These are phyloP conservation scores for Spongilla lacustris DNA, from an alignment of 37 sponge, comb jelly and placozoan species.

Conservation along the genomic window DNA sequence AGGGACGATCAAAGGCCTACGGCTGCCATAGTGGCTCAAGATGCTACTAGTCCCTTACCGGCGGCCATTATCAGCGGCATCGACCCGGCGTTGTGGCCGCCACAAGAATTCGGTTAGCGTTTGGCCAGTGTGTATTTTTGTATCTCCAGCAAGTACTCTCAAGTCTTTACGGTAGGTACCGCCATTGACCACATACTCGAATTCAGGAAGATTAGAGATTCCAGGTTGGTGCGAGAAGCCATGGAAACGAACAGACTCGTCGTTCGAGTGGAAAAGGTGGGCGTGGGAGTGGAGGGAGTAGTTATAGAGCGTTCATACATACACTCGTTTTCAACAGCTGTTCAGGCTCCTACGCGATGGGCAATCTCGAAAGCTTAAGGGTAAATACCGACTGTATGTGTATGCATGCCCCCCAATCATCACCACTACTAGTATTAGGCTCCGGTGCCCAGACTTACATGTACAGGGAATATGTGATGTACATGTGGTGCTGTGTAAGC, in stretches of 20 bases:
- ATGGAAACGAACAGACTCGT: conserved; percentile 72
- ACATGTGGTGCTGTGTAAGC: too few relatives aligned
- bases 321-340: background rate
- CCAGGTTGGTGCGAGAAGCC: conserved; percentile 14
- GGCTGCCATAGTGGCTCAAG: background rate
- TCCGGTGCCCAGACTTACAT: too few relatives aligned
- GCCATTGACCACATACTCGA: conserved; percentile 4
- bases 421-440: too few relatives aligned
- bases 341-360: too few relatives aligned
- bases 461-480: too few relatives aligned
- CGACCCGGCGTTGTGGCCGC: conserved; percentile 48
- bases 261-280: conserved; percentile 77
- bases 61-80: conserved; percentile 51
- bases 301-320: conserved; percentile 6
- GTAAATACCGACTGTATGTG: too few relatives aligned
- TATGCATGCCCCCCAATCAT: too few relatives aligned
- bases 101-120: conserved; percentile 62
- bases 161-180: conserved; percentile 18
- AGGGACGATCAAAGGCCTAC: background rate
- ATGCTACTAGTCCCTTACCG: background rate
- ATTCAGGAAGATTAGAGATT: conserved; percentile 47
- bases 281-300: background rate
- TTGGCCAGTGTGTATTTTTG: background rate
- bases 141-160: background rate
- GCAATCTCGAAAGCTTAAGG: too few relatives aligned